Conservation (phyloP, 1,140 invertebrate genomes). For the Procambarus clarkii region DNA sequence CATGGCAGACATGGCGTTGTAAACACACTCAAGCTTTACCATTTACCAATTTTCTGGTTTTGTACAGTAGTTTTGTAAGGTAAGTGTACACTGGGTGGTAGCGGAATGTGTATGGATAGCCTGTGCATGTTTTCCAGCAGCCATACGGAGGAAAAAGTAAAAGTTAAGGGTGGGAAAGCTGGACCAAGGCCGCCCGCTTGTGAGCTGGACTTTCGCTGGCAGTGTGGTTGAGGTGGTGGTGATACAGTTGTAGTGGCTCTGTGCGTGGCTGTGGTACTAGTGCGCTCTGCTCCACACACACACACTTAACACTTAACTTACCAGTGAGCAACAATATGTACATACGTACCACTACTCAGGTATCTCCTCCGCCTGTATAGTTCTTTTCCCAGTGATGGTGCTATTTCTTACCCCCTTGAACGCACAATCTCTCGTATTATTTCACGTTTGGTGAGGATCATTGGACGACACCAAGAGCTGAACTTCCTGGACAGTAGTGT, state of each 20-base stretch:
- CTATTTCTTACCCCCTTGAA: background rate
- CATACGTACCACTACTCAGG: constrained; percentile 2
- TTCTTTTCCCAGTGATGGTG: background rate
- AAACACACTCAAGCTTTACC: constrained; percentile 65
- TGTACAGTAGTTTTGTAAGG: constrained; percentile 70
- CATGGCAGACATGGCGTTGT: constrained; percentile 68
- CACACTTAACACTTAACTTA: background rate
- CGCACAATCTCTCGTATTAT: background rate
- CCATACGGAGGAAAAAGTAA: constrained; percentile 57
- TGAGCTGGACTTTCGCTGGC: constrained; percentile 66
- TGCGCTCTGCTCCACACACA: background rate
- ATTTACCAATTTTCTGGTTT: constrained; percentile 69
- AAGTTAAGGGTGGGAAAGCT: constrained; percentile 63
- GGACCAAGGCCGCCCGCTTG: constrained; percentile 55
- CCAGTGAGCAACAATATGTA: background rate
- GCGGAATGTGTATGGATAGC: constrained; percentile 35
- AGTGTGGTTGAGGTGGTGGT: constrained; percentile 53
- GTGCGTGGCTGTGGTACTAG: constrained; percentile 25
- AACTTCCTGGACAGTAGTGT: constrained; percentile 2
- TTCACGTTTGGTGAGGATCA: background rate
- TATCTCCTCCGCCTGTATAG: background rate
- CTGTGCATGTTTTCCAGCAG: constrained; percentile 9
- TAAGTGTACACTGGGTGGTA: constrained; percentile 46
- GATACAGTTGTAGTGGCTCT: constrained; percentile 64
- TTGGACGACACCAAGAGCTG: background rate